Evolutionary conservation across 2,797 vertebrate species (phyloP), one percentile per base, ranked within the genome.

Genomic region (Sitta carolinensis): DNA sequence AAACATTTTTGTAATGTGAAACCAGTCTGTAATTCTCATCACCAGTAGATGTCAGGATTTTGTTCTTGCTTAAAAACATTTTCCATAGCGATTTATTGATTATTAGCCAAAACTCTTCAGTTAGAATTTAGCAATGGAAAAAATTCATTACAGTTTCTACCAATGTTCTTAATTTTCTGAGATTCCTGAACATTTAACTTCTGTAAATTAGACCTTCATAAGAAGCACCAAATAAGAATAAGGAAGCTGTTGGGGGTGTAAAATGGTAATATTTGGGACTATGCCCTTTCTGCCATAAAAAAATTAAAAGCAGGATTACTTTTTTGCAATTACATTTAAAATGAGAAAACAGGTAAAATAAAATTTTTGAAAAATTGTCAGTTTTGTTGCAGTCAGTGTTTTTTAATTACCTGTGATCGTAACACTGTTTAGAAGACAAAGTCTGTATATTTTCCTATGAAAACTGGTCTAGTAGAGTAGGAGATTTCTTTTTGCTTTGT

Each of bases 11-110:
- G 54, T 51, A 23, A 16, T n/a, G 15, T n/a, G 48, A 69, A 87
- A 70, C 23, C 58, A 12, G 29, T 82, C 27, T 70, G 4, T 91
- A 84, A 63, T 87, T 88, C 27, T 0, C 1, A 32, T 69, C 55
- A 64, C 94, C 97, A 97, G 96, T 96, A 98, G 97, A 89, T 97
- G 94, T 95, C 96, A 95, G 43, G 89, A 57, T 94, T 96, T 90
- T n/a, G 84, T 95, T 97, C 92, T 77, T 78, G 38, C 10, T 22
- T 89, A 83, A 84, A 76, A 66, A 20, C 25, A 2, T 77, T 25
- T 89, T 76, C 30, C 48, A 42, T 87, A n/a, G 52, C 0, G 0
- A 29, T 57, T 62, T 85, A 18, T 17, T 68, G 18, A 80, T 14
- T 72, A 43, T 67, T 87, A 59, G 26, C 7, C 26, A 34, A 63